Evolutionary conservation across 2,888 invertebrate species (phyloP), one percentile per base, ranked within the genome.

Genomic region (Sinhomidia bicolor): DNA sequence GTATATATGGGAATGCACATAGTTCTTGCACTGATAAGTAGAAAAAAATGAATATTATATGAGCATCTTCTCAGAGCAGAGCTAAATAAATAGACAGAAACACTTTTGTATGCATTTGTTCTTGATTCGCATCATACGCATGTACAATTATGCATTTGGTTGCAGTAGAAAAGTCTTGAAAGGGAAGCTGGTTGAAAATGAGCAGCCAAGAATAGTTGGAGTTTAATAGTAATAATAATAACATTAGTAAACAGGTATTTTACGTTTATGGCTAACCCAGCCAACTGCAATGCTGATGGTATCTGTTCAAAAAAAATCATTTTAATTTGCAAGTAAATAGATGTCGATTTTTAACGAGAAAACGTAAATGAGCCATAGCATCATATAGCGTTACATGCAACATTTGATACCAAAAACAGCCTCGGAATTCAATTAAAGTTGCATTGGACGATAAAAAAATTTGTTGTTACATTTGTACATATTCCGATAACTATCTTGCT

Each of bases 121-220:
- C 14, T 62, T 47, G 44, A 76, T 47, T 76, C 51, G 26, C 44
- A 74, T 47, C 32, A 10, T 0, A 51, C 3, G 71, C 71, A 71
- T 51, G 14, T n/a, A n/a, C 4, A n/a, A 44, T 29, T 68, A 36
- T 20, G 51, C 29, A n/a, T 26, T 74, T 74, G 1, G 74, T 76
- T 76, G 51, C 76, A 47, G 44, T 51, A 10, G 26, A 76, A 29
- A 1, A 54, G 76, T 76, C 51, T 54, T 51, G 76, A 76, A 76
- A 76, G 76, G 76, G 76, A 76, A 76, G 23, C 54, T 76, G 32
- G n/a, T 29, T 47, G 23, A 44, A 47, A 74, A n/a, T 32, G 14
- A 76, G 26, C 20, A 32, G 29, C 76, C 32, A 76, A 65, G 51
- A 76, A 17, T 74, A n/a, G 36, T 36, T 36, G 36, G 36, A 7